Evolutionary conservation across 2,797 vertebrate species (phyloP), one percentile per base, ranked within the genome.

Genomic region (Tenualosa ilisha): DNA sequence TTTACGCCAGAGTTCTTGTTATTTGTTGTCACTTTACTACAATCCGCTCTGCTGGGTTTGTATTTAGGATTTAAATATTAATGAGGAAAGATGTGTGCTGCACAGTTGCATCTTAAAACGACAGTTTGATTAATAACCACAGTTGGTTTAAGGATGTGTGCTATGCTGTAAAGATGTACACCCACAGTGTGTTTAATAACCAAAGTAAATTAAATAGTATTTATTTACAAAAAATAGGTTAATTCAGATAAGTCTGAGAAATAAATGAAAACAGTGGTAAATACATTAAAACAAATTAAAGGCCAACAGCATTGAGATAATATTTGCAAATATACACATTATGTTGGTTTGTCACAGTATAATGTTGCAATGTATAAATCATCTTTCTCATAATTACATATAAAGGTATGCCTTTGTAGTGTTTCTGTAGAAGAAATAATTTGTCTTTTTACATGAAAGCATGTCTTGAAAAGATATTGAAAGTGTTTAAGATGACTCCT

Each of bases 211-310:
- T 90, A 83, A 91, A 87, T 91, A 88, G 84, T 84, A 83, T 92
- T 92, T 93, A 93, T 92, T 91, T 95, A 93, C 92, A 94, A 94
- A 93, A 91, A 89, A 82, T 50, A 83, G 24, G 82, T 93, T 94
- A 94, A 93, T 93, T 93, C 79, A 85, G 37, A 53, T 89, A 81
- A 86, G 88, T 91, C 89, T 79, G 89, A 91, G 86, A 91, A 93
- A 90, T 83, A 75, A 88, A 91, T 75, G 84, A 84, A 63, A 83
- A 86, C 85, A 85, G 88, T 86, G 87, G 86, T 88, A 92, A 92
- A 90, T 87, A 92, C 92, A 92, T 86, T 82, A 59, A 87, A 88
- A 59, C 83, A 84, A 89, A 82, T 86, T 50, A 84, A 79, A 75
- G 26, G 53, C 17, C 53, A 83, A 75, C 68, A 84, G 61, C 85